Evolutionary conservation across 2,797 vertebrate genomes (phyloP).

Genomic region (Lepilemur septentrionalis): DNA sequence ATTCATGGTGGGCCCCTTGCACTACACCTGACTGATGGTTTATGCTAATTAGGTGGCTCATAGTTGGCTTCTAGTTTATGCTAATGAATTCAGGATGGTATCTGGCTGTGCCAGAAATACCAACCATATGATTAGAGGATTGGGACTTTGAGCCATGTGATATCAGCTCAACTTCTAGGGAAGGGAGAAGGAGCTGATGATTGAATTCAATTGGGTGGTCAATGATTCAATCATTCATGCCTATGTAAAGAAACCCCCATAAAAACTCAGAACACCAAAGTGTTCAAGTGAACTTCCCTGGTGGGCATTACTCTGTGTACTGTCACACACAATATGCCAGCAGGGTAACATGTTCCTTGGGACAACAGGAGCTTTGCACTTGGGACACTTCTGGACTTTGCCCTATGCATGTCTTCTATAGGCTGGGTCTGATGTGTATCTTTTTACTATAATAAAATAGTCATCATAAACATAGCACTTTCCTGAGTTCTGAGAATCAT

Average conservation of each 20-base stretch:
- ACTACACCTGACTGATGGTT: background rate
- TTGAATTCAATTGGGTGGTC: background rate
- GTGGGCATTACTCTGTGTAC: background rate
- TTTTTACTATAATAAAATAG: background rate
- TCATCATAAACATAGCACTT: background rate
- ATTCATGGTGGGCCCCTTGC: background rate
- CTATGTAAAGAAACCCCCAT: background rate
- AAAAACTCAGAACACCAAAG: background rate
- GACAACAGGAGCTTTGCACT: background rate
- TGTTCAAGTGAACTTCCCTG: background rate
- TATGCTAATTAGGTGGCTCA: background rate
- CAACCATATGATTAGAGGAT: background rate
- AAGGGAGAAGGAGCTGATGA: background rate
- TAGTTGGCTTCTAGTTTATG: background rate
- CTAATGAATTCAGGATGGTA: background rate
- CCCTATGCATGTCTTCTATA: background rate
- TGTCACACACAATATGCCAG: background rate
- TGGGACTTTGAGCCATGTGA: background rate
- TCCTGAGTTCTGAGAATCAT: background rate
- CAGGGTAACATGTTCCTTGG: background rate
- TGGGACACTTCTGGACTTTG: background rate
- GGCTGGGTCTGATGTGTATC: background rate
- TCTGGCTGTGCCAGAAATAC: background rate
- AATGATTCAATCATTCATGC: background rate
- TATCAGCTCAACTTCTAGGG: background rate